phyloP scores from a whole-genome alignment of 2,113 vertebrate species.

The Holacanthus passer region DNA sequence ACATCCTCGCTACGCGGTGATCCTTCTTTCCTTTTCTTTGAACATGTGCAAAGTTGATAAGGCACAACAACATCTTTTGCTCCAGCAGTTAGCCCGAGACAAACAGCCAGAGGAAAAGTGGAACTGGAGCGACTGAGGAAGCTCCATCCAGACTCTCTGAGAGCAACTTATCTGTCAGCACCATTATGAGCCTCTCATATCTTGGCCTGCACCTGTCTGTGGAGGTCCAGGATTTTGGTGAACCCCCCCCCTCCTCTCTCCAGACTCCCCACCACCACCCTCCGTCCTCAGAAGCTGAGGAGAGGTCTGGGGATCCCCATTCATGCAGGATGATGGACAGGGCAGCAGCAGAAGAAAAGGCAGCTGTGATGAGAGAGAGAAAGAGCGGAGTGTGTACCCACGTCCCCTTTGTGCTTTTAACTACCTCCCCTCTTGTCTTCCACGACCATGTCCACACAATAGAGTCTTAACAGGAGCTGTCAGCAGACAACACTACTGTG shows the following conservation, averaged over 20 bases:
- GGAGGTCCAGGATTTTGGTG: constrained; percentile 44
- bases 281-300: constrained; percentile 35
- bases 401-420: constrained; percentile 81
- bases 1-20: constrained; percentile 11
- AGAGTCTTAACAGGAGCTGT: constrained; percentile 89
- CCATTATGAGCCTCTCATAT: constrained; percentile 69
- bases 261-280: neutral
- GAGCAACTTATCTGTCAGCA: constrained; percentile 76
- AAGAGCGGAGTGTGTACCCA: constrained; percentile 65
- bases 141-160: constrained; percentile 52
- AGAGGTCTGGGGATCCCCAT: constrained; percentile 61
- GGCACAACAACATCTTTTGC: constrained; percentile 60
- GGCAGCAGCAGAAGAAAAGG: constrained; percentile 56
- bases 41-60: constrained; percentile 49
- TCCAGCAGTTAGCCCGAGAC: constrained; percentile 57
- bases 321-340: constrained; percentile 59
- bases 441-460: constrained; percentile 81
- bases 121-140: constrained; percentile 43
- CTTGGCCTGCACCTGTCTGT: constrained; percentile 80
- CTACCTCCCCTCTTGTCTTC: constrained; percentile 78
- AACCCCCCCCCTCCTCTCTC: neutral
- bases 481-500: constrained; percentile 83
- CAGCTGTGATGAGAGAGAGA: constrained; percentile 72
- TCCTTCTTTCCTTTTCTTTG: constrained; percentile 51
- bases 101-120: constrained; percentile 54